These are phyloP conservation scores for Nysson spinosus DNA, from an alignment of 2,888 invertebrate genomes.

Conservation along the genomic window DNA sequence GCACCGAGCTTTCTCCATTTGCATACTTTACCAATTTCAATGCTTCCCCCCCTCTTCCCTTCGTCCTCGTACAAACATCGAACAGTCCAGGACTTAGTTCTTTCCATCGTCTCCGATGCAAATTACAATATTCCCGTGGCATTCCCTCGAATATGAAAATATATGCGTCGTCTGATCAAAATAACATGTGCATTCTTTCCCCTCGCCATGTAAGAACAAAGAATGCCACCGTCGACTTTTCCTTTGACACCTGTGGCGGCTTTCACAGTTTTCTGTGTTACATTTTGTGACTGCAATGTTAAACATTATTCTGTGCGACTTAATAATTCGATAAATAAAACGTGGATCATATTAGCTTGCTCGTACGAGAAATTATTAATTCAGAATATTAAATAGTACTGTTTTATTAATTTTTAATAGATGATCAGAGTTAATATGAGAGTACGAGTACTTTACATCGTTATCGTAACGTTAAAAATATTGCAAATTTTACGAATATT, in stretches of 20 bases:
- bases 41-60: constrained; percentile 56
- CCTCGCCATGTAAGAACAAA: constrained; percentile 1
- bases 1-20: constrained; percentile 63
- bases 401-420: too few relatives aligned
- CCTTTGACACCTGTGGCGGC: constrained; percentile 18
- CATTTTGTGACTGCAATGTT: too few relatives aligned
- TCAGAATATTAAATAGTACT: too few relatives aligned
- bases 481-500: too few relatives aligned
- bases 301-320: too few relatives aligned
- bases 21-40: constrained; percentile 72
- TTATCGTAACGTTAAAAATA: too few relatives aligned
- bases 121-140: constrained; percentile 76
- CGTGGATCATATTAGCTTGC: too few relatives aligned
- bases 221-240: constrained; percentile 9
- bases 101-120: constrained; percentile 73
- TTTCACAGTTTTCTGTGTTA: too few relatives aligned
- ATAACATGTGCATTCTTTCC: constrained; percentile 55
- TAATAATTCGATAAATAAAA: too few relatives aligned
- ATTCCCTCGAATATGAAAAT: constrained; percentile 74
- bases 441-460: too few relatives aligned
- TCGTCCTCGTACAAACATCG: constrained; percentile 32
- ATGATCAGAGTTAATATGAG: too few relatives aligned
- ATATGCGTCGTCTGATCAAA: constrained; percentile 73
- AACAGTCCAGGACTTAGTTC: constrained; percentile 67
- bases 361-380: too few relatives aligned